Evolutionary conservation across 2,888 invertebrate species (phyloP).

Genomic region (Tachystola acroxantha): DNA sequence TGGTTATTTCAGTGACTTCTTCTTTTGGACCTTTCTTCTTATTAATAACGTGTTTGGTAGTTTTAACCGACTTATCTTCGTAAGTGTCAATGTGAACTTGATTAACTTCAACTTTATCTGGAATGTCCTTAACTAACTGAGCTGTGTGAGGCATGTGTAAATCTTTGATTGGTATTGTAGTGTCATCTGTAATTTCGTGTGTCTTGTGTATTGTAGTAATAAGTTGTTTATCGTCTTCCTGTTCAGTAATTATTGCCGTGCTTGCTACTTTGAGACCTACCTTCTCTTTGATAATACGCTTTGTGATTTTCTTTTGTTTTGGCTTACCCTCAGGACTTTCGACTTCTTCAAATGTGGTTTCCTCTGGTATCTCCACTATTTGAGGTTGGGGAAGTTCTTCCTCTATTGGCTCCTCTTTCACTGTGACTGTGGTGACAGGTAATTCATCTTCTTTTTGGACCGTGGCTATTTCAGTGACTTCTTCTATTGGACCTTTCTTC

Average conservation of each 20-base stretch:
- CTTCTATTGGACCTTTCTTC: conserved; percentile 13
- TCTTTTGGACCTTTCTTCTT: conserved; percentile 13
- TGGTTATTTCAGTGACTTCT: conserved; percentile 59
- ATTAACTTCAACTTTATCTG: conserved; percentile 14
- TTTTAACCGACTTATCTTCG: conserved; percentile 28
- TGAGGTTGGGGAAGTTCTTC: conserved; percentile 15
- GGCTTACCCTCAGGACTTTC: conserved; percentile 11
- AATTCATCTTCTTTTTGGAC: conserved; percentile 50
- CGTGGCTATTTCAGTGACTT: conserved; percentile 20
- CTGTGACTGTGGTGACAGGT: conserved; percentile 48
- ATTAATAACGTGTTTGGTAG: conserved; percentile 29
- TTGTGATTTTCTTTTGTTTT: conserved; percentile 18
- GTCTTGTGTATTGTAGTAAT: conserved; percentile 46
- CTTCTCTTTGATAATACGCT: conserved; percentile 45
- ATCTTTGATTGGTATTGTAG: conserved; percentile 21
- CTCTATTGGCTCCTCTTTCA: conserved; percentile 40
- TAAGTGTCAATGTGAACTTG: conserved; percentile 14
- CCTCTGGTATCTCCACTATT: conserved; percentile 36
- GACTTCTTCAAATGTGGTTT: conserved; percentile 18
- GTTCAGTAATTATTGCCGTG: conserved; percentile 44
- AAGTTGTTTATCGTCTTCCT: conserved; percentile 61
- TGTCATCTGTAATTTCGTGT: conserved; percentile 31
- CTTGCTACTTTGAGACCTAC: conserved; percentile 37
- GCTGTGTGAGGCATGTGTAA: conserved; percentile 6
- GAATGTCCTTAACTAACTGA: conserved; percentile 12